Evolutionary conservation across 2,113 vertebrate species (phyloP).

Genomic region (Otocyon megalotis): DNA sequence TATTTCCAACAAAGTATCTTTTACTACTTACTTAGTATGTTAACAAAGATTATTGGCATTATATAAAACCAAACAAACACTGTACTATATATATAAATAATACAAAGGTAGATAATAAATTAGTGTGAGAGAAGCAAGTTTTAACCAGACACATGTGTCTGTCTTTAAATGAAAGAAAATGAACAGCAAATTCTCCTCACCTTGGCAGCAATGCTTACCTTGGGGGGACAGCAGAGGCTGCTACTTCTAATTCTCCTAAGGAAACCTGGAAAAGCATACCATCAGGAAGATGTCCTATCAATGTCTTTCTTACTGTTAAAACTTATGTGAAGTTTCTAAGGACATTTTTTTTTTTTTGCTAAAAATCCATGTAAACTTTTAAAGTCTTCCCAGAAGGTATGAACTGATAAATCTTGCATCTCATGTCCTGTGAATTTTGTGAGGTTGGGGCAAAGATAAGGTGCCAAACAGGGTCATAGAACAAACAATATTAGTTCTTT

Average conservation of each 20-base stretch:
- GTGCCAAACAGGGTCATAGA: not conserved
- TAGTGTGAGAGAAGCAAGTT: not conserved
- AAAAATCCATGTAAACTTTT: not conserved
- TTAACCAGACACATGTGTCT: not conserved
- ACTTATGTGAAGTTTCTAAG: slow-evolving; percentile 12
- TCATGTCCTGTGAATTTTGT: not conserved
- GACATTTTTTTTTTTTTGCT: not conserved
- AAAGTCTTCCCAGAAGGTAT: not conserved
- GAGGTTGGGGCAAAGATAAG: not conserved
- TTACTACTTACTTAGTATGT: not conserved
- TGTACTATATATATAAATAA: not conserved
- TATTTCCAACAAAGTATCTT: not conserved
- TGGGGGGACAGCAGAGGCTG: not conserved
- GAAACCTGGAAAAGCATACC: not conserved
- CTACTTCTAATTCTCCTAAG: not conserved
- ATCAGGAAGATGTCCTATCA: not conserved
- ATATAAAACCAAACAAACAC: not conserved
- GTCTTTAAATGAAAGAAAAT: slow-evolving; percentile 12
- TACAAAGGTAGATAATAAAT: not conserved
- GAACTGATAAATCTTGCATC: not conserved
- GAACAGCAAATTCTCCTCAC: not conserved
- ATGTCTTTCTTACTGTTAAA: not conserved
- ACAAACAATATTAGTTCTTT: not conserved
- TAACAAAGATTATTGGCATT: slow-evolving; percentile 1
- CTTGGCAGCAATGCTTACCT: not conserved